Evolutionary conservation across 2,113 vertebrate genomes (phyloP).

Genomic region (Mesoclemmys tuberculata): DNA sequence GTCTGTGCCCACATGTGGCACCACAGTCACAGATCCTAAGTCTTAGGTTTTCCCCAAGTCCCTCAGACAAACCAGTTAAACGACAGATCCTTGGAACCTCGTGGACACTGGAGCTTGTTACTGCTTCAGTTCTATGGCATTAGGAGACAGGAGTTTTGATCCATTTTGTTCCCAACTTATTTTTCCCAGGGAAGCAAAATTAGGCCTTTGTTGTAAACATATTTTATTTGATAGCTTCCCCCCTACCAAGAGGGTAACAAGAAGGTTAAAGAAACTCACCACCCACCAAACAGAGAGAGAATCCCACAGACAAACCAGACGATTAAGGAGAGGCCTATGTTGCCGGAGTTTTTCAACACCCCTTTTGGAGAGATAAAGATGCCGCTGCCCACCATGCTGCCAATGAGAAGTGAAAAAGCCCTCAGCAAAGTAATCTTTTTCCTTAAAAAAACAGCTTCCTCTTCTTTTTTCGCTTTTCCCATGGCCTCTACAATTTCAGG

Average conservation of each 20-base stretch:
- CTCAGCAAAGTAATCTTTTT: conserved; percentile 83
- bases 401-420: conserved; percentile 83
- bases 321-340: conserved; percentile 86
- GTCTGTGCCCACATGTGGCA: not conserved
- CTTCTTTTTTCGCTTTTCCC: conserved; percentile 60
- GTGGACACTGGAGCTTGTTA: not conserved
- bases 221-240: not conserved
- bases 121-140: not conserved
- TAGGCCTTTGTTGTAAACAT: not conserved
- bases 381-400: conserved; percentile 89
- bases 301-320: conserved; percentile 87
- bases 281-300: conserved; percentile 87
- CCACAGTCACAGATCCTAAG: not conserved
- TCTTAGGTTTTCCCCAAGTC: not conserved
- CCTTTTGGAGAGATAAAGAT: conserved; percentile 93
- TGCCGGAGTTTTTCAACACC: conserved; percentile 87
- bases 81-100: not conserved
- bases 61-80: rapidly evolving
- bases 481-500: conserved; percentile 21
- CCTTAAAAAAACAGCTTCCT: conserved; percentile 76
- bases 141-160: not conserved
- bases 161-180: not conserved
- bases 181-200: not conserved
- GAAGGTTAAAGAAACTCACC: conserved; percentile 9
- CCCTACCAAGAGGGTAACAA: not conserved